A percentile compares a stretch with the other conserved stretches of the same genome.
These are phyloP conservation scores for Allacma fusca DNA, from an alignment of 2,888 invertebrate species.

Conservation along the genomic window DNA sequence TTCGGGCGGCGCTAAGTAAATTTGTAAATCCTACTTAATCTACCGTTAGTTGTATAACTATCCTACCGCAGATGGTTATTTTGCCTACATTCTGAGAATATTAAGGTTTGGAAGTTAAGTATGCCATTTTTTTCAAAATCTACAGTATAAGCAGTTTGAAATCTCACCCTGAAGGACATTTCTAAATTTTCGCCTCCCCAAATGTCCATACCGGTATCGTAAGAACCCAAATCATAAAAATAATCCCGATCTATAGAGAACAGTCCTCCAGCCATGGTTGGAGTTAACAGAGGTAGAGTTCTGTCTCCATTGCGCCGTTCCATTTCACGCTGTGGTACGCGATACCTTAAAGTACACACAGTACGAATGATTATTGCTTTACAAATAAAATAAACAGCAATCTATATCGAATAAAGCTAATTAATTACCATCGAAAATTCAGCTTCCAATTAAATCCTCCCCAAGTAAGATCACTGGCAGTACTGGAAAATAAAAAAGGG, in stretches of 20 bases:
- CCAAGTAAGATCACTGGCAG: constrained; percentile 89
- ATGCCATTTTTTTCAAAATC: no score
- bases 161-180: constrained; percentile 71
- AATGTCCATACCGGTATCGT: constrained; percentile 99
- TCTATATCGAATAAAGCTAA: neutral
- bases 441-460: constrained; percentile 99
- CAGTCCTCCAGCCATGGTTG: constrained; percentile 98
- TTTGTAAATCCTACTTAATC: no score
- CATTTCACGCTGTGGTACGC: constrained; percentile 97
- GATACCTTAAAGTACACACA: constrained; percentile 75
- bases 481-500: constrained; percentile 31
- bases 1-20: no score
- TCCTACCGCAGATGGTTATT: no score
- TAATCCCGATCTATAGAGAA: constrained; percentile 88
- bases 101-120: no score
- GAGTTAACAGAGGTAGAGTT: constrained; percentile 90
- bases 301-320: constrained; percentile 90
- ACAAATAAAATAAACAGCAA: neutral
- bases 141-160: neutral
- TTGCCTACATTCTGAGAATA: no score
- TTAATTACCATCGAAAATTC: constrained; percentile 90
- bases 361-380: neutral
- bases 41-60: no score
- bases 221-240: constrained; percentile 97
- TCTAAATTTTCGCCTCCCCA: constrained; percentile 79